Evolutionary conservation across 2,888 invertebrate genomes (phyloP), one percentile per base, ranked within the genome.

Genomic region (Parthenolecanium corni): DNA sequence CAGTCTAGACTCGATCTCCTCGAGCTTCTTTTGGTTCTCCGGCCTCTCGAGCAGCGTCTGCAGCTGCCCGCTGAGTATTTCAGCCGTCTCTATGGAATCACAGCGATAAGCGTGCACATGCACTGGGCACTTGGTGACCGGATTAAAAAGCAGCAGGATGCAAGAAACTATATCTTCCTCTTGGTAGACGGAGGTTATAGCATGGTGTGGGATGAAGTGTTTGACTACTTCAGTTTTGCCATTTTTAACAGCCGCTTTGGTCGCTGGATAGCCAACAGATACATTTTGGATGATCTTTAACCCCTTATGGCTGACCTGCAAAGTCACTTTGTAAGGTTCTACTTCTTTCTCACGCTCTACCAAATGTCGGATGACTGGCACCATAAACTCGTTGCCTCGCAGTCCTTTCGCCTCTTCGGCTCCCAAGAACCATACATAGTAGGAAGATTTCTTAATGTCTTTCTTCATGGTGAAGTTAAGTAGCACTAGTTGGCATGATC

Each of bases 21-120:
- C 80, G 70, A 91, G 84, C 67, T 92, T 84, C 75, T 89, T 83
- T 76, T 89, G 84, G 76, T 90, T 86, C 72, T 92, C 87, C 38
- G 93, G 86, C 66, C 87, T 76, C 68, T 86, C 83, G 69, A 90
- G 72, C 70, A 96, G 75, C 9, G 85, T 82, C 74, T 89, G 86
- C 65, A 96, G 76, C 71, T 93, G 93, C 12, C 84, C 82, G 72
- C 85, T 86, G 64, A 97, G 79, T 72, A 91, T 81, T 66, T 86
- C 82, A 0, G 96, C 95, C 20, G 95, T 96, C 72, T 91, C 88
- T 67, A 91, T 84, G 11, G 91, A 91, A 74, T 96, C 96, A 74
- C 91, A 94, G 76, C 94, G 82, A 73, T 83, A 96, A 61, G 92
- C 94, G 73, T 97, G 96, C 2, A 94, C 92, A 72, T 96, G 95